Evolutionary conservation across 1,140 invertebrate genomes (phyloP).

Genomic region (Orussus abietinus): DNA sequence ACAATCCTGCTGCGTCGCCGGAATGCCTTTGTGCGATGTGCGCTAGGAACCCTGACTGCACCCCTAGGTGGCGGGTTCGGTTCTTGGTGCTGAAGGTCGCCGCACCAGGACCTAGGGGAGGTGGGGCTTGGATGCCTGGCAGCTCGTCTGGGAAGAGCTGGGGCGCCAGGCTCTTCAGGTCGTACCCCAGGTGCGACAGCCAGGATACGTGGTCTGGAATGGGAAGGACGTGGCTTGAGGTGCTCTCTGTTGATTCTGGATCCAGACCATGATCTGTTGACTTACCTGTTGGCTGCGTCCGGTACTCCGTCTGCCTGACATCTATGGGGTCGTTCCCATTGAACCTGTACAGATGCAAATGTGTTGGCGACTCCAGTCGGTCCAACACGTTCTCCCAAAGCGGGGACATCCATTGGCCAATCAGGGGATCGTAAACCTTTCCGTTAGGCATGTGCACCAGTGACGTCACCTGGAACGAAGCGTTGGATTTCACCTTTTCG

Average conservation of each 20-base stretch:
- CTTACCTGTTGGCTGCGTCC: slow-evolving; percentile 69
- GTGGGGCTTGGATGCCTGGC: slow-evolving; percentile 60
- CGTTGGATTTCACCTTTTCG: neutral
- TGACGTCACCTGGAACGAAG: slow-evolving; percentile 65
- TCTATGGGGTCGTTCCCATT: slow-evolving; percentile 94
- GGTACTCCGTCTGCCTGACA: slow-evolving; percentile 60
- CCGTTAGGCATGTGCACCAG: slow-evolving; percentile 88
- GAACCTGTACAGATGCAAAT: slow-evolving; percentile 83
- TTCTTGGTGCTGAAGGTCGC: slow-evolving; percentile 59
- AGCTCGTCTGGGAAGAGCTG: slow-evolving; percentile 69
- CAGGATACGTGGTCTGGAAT: slow-evolving; percentile 79
- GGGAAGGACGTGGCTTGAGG: too few relatives aligned
- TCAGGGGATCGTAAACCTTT: slow-evolving; percentile 90
- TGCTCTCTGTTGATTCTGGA: slow-evolving; percentile 1
- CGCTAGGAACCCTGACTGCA: slow-evolving; percentile 76
- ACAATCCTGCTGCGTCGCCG: slow-evolving; percentile 66
- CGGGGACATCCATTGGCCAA: slow-evolving; percentile 92
- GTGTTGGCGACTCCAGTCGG: slow-evolving; percentile 71
- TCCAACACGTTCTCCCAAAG: slow-evolving; percentile 82
- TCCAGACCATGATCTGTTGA: neutral
- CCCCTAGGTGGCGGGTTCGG: slow-evolving; percentile 53
- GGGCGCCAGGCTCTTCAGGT: slow-evolving; percentile 82
- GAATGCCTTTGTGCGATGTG: slow-evolving; percentile 72
- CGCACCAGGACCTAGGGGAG: slow-evolving; percentile 55
- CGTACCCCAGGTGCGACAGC: slow-evolving; percentile 79